Base-by-base conservation (phyloP, 2,888 invertebrate species). In the Acleris emargana region DNA sequence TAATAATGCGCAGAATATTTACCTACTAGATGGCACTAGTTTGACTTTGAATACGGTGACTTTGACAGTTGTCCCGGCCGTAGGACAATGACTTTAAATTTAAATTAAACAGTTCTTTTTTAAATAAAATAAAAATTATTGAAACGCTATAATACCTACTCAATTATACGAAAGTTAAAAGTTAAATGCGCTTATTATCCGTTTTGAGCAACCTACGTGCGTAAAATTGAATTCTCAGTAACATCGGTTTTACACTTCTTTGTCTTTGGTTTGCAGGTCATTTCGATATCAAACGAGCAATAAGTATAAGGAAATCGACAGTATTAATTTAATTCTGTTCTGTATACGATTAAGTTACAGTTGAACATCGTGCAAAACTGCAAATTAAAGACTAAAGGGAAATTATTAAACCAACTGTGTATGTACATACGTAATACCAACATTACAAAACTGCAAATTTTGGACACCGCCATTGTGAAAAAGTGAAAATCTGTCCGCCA, bases 401-500 rank as follows among this genome's bases (percentile, higher is more conserved):
- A 32, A 32, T 11, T 3, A 32, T 11, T 32, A 32, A 0, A 32
- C 32, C 32, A 11, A 3, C 11, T 32, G 11, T 11, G 32, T 9
- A 43, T n/a, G 43, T 43, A 43, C 1, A 2, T 16, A n/a, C 0
- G 2, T 43, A n/a, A 43, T 43, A 43, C 43, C 43, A 13, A 43
- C 16, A n/a, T 43, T n/a, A 43, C 43, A n/a, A 43, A 3, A 13
- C 32, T 50, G 49, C 18, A 25, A n/a, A 64, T 59, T 59, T 5
- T 16, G 18, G 43, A 20, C 64, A 43, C 50, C 59, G 50, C 50
- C 59, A 50, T 64, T 64, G 50, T 59, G 52, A 59, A 64, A 60
- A 66, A 66, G 60, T 66, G 66, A 66, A 66, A 66, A 61, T 57
- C 43, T 3, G 51, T 28, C 60, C 45, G 61, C 66, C 66, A 66